Evolutionary conservation across 2,797 vertebrate species (phyloP), one percentile per base, ranked within the genome.

Genomic region (Spinus pinus): DNA sequence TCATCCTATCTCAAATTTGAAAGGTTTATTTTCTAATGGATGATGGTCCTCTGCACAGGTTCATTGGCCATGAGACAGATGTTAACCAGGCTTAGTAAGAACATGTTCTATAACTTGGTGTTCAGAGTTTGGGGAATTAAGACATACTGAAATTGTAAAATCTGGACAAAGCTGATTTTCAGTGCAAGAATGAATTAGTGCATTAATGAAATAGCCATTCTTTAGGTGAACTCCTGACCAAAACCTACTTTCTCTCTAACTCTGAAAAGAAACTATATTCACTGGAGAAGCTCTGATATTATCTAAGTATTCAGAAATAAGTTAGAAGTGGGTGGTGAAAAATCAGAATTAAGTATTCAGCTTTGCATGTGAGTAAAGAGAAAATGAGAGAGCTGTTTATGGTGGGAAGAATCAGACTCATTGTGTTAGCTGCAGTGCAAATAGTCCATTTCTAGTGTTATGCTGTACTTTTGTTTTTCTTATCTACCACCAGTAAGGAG

Each of bases 221-320:
- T 89, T 85, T 82, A 85, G 24, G 51, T 94, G 88, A 94, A 94
- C 93, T 88, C 78, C 75, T 95, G 90, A 93, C 81, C 85, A 88
- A 93, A 94, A 65, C 25, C 20, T 92, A 64, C 31, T 81, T 88
- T 90, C 86, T 81, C 44, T 83, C 72, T 88, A 69, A 21, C 66
- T 89, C 51, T 89, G 87, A 93, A 86, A 96, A 95, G 95, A 62
- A 80, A 86, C 44, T 53, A 39, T 57, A 81, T 93, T 93, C 75
- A 72, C 31, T 83, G 60, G n/a, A 93, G 39, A 92, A 72, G 74
- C 25, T 51, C 50, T 81, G 94, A 94, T 96, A 74, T 15, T 82
- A 93, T 96, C 86, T 96, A 86, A 94, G 20, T 56, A 96, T 94
- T 95, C 81, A 37, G 74, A 86, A 81, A 53, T 71, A 79, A 47